Evolutionary conservation across 2,888 invertebrate species (phyloP), one percentile per base, ranked within the genome.

Genomic region (Penaeus monodon): DNA sequence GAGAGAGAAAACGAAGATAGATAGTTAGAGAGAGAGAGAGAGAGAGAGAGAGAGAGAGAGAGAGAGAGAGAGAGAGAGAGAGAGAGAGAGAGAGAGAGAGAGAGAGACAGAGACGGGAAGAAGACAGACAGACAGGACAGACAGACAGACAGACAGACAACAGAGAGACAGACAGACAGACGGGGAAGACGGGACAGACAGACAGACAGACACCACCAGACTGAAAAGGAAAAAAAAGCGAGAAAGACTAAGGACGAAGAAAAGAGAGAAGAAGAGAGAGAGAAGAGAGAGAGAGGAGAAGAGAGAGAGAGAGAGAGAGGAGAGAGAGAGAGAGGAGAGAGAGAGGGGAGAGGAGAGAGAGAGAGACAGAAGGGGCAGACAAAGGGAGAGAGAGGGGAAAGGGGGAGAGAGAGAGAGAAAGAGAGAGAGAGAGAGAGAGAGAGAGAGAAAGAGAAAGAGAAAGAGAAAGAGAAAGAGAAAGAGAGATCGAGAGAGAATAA

Each of bases 171-270:
- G 33, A 73, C 8, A 27, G 33, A 17, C 4, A 4, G 20, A 38
- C 0, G 27, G 24, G 33, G 14, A 29, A 44, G 38, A 44, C 0
- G 38, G 7, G 38, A 8, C 4, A 44, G 38, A 44, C 2, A 7
- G 38, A 44, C 7, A 7, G 7, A 7, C 0, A 7, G 7, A 44
- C 0, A 7, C 2, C 2, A 44, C 0, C 0, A 7, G 7, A 44
- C 0, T 6, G 7, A 7, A 8, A 44, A 7, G 38, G 38, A 44
- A 44, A 7, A 44, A 8, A 7, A 44, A 0, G 38, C 2, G 38
- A 6, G 7, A 44, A 8, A 44, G 7, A 8, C 0, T 44, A 7
- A 44, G 38, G 7, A 44, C 8, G 38, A 2, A 7, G 7, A 44
- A 44, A 7, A 44, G 6, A 44, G 38, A 44, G 38, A 44, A 7